Percentiles rank a stretch among this genome's conserved stretches.
Evolutionary conservation across 2,113 vertebrate genomes (phyloP).

Genomic region (Rhadina sibilatrix): DNA sequence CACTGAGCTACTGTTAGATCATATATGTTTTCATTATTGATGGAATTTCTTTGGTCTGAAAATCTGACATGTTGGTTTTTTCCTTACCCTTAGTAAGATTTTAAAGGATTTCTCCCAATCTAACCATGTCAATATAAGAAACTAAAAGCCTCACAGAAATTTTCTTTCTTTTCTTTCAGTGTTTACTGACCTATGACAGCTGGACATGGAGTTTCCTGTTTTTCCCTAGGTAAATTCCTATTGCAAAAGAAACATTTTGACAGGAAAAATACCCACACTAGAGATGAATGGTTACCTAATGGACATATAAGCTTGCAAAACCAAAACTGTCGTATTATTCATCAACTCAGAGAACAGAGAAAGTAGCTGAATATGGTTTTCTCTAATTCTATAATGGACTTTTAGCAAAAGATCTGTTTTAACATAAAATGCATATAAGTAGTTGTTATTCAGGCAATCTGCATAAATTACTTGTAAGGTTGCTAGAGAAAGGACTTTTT

Average conservation of each 20-base stretch:
- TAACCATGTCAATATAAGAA: not conserved
- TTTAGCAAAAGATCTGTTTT: not conserved
- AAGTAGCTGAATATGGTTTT: not conserved
- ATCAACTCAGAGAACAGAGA: not conserved
- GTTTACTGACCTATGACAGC: not conserved
- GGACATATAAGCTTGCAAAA: not conserved
- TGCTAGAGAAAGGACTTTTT: not conserved
- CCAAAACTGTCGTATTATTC: not conserved
- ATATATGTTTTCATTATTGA: not conserved
- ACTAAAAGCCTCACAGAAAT: not conserved
- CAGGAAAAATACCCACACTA: not conserved
- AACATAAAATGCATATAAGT: not conserved
- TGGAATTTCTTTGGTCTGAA: not conserved
- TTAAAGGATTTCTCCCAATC: not conserved
- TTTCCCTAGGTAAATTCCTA: not conserved
- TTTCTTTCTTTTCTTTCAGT: not conserved
- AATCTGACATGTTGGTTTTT: accelerated
- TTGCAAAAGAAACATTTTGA: not conserved
- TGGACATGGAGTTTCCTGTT: not conserved
- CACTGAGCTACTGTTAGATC: not conserved
- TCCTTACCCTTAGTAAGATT: not conserved
- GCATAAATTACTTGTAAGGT: not conserved
- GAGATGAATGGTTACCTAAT: not conserved
- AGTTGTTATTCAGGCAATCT: not conserved
- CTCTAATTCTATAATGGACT: not conserved